A percentile compares a stretch with the other conserved stretches of the same genome.
Conservation (phyloP, 2,888 invertebrate species). For the Macroteleia sp. region DNA sequence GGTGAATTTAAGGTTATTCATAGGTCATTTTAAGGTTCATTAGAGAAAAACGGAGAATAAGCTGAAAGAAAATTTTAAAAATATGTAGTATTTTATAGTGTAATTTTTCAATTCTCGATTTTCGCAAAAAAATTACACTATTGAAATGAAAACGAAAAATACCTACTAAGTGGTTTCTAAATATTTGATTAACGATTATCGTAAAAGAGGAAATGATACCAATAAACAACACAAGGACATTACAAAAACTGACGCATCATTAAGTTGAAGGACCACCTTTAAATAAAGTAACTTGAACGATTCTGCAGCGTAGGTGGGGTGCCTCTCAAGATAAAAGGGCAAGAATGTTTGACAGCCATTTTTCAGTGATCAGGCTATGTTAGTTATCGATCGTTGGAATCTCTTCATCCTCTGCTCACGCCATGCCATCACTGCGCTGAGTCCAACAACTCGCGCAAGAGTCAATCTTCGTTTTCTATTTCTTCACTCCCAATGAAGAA, state of each 20-base stretch:
- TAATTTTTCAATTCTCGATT: too few relatives aligned
- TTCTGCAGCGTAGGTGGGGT: slow-evolving; percentile 74
- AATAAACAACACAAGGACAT: slow-evolving; percentile 26
- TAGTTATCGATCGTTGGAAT: slow-evolving; percentile 79
- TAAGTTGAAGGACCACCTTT: slow-evolving; percentile 52
- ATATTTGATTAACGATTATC: slow-evolving; percentile 50
- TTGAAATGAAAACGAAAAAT: too few relatives aligned
- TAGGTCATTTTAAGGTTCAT: too few relatives aligned
- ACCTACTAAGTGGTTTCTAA: not conserved
- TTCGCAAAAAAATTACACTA: too few relatives aligned
- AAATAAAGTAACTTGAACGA: slow-evolving; percentile 53
- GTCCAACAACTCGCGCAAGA: slow-evolving; percentile 72
- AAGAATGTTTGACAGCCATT: slow-evolving; percentile 83
- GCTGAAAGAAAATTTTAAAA: too few relatives aligned
- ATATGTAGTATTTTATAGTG: too few relatives aligned
- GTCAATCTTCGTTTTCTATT: slow-evolving; percentile 76
- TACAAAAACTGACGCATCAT: slow-evolving; percentile 48
- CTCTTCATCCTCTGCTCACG: slow-evolving; percentile 69
- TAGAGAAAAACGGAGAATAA: too few relatives aligned
- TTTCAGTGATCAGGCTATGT: slow-evolving; percentile 82
- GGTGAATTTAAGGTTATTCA: too few relatives aligned
- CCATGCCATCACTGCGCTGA: slow-evolving; percentile 67
- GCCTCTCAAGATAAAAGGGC: slow-evolving; percentile 79
- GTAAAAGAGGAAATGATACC: slow-evolving; percentile 43
- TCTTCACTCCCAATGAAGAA: slow-evolving; percentile 74